Evolutionary conservation across 2,113 vertebrate species (phyloP).

Genomic region (Electrona antarctica): DNA sequence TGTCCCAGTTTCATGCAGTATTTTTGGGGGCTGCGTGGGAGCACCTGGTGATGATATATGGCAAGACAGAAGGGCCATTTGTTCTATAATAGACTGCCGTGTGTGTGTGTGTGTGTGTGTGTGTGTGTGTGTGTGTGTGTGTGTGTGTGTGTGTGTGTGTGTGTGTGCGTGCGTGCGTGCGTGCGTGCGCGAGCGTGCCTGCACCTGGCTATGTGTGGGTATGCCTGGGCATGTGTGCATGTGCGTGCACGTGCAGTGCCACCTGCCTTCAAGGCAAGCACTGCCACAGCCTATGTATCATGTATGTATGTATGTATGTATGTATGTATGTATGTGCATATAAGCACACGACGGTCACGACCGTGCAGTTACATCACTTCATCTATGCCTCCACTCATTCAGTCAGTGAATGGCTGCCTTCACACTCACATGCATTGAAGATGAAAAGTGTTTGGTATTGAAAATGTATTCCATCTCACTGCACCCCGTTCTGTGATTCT

Average conservation of each 20-base stretch:
- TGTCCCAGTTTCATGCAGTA: slow-evolving; percentile 34
- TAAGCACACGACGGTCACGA: too few relatives aligned
- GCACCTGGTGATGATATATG: slow-evolving; percentile 22
- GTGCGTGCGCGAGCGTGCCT: not conserved
- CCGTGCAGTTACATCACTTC: slow-evolving; percentile 27
- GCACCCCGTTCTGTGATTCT: slow-evolving; percentile 61
- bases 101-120: not conserved
- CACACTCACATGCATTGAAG: slow-evolving; percentile 10
- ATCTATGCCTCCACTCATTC: slow-evolving; percentile 27
- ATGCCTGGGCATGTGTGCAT: too few relatives aligned
- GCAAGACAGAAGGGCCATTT: not conserved
- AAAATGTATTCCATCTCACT: slow-evolving; percentile 60
- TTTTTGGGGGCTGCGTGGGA: slow-evolving; percentile 9
- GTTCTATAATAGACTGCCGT: not conserved
- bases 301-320: too few relatives aligned
- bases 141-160: slow-evolving; percentile 3
- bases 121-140: not conserved
- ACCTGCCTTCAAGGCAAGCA: too few relatives aligned
- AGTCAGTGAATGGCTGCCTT: not conserved
- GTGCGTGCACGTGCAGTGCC: too few relatives aligned
- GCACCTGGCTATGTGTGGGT: not conserved
- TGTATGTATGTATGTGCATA: too few relatives aligned
- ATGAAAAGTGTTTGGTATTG: slow-evolving; percentile 37
- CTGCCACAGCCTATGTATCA: too few relatives aligned
- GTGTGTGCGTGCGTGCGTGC: not conserved